Evolutionary conservation across 2,113 vertebrate genomes (phyloP), one percentile per base, ranked within the genome.

Genomic region (Suricata suricatta): DNA sequence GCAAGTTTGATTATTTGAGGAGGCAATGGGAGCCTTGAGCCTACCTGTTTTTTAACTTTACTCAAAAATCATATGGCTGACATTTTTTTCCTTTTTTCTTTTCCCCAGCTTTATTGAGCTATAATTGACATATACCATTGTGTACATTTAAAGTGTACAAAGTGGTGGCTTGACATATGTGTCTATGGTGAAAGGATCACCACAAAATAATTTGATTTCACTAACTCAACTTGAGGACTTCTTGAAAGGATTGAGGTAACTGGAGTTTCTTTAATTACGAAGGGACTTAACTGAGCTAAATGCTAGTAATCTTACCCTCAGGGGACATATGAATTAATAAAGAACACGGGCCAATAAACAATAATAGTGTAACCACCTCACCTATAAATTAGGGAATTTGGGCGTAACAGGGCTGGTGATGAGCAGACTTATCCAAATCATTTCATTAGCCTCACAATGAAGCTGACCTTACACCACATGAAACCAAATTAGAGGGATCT

Each of bases 201-300:
- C 66, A 74, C 23, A 66, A 54, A 88, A 80, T 63, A 79, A 71
- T 90, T 72, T 80, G 27, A 92, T 94, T 90, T 86, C 76, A 90
- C 90, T 57, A 93, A 90, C 15, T 95, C 21, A 50, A 41, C 44
- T 93, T 97, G 47, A 97, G 38, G 86, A 27, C n/a, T 19, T 10
- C 15, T 35, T 12, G 81, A 79, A 14, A 76, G 13, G 44, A 71
- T 38, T 60, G 60, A 88, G 25, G 41, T 41, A 90, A 76, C 17
- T 91, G n/a, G 27, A 60, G 14, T 82, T 88, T 69, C 38, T 85
- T 88, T 31, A 31, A 74, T 88, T 81, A 35, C 54, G 16, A 15
- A 66, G 9, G 7, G 38, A 74, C 35, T 95, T 66, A 60, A 44
- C 7, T 16, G 7, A 82, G 23, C 25, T 38, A 72, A 74, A 64